Evolutionary conservation across 2,113 vertebrate genomes (phyloP), one percentile per base, ranked within the genome.

Genomic region (Phaetusa simplex): DNA sequence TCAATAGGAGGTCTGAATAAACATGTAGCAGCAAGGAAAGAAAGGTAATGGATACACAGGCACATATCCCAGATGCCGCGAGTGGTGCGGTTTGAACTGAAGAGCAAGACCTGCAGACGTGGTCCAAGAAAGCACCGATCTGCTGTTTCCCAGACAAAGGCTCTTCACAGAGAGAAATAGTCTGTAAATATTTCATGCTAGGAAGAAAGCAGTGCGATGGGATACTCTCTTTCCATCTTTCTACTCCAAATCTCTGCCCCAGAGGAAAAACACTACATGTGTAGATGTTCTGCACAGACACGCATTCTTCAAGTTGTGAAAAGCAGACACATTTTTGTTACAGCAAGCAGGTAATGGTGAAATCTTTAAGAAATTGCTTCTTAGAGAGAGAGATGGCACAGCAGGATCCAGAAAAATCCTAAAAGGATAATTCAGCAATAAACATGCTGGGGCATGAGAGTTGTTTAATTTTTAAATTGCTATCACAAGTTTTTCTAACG

Each of bases 401-500:
- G 70, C 64, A 92, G 23, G 74, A 91, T 81, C 49, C 77, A 91
- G 58, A 8, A 93, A 92, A 86, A 90, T 83, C 65, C 95, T 92
- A 38, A 86, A 91, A 93, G 66, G 72, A 82, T 71, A 88, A 94
- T 45, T 94, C 85, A 92, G 40, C 45, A 73, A 50, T 82, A 92
- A 90, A 72, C n/a, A 82, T 83, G 70, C 65, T 59, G 38, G 24
- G 27, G 9, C 43, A 79, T 71, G 55, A 81, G 23, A 64, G 38
- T 36, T 94, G 61, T 72, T 95, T 91, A 85, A 84, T 82, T 94
- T 97, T 96, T 69, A 93, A 95, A 92, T 85, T 87, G 29, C 66
- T 82, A 38, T 53, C 49, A 23, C 56, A 92, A 90, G 7, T 58
- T 86, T 93, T 90, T 92, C 50, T 77, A 92, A 55, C 0, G 0